Conservation (phyloP, 2,113 vertebrate species). For the Grammomys dolichurus region DNA sequence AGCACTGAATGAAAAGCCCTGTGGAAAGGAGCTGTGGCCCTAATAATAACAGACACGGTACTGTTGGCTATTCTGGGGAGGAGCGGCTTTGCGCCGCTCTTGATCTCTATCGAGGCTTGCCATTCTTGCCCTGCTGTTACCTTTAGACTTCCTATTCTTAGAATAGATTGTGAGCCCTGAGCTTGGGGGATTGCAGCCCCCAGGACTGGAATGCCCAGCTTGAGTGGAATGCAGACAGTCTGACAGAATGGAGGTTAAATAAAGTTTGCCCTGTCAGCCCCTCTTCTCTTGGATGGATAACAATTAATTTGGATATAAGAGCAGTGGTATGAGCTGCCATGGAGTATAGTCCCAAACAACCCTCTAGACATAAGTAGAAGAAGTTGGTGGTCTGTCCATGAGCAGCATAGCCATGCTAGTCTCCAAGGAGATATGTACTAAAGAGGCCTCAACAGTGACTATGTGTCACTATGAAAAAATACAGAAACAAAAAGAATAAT, state of each 20-base stretch:
- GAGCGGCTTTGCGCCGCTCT: constrained; percentile 62
- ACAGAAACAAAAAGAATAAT: neutral
- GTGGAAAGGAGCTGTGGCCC: constrained; percentile 58
- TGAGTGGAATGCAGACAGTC: constrained; percentile 89
- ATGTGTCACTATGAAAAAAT: neutral
- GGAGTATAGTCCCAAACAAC: neutral
- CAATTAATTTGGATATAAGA: constrained; percentile 79
- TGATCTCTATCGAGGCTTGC: constrained; percentile 48
- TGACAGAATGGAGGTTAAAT: constrained; percentile 90
- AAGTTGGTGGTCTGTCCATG: neutral
- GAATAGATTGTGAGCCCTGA: neutral
- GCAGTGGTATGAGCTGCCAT: constrained; percentile 72
- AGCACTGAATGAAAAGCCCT: constrained; percentile 76
- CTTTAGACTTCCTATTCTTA: constrained; percentile 77
- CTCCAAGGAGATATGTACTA: neutral
- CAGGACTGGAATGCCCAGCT: constrained; percentile 77
- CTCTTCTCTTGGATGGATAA: constrained; percentile 77
- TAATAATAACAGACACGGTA: constrained; percentile 71
- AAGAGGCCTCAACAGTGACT: neutral
- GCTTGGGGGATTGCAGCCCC: constrained; percentile 74
- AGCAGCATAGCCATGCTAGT: neutral
- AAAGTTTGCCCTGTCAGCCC: constrained; percentile 89
- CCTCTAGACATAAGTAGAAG: neutral
- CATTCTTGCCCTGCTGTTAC: constrained; percentile 74
- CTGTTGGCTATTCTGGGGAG: constrained; percentile 57